Evolutionary conservation across 2,797 vertebrate genomes (phyloP).

Genomic region (Sebastes umbrosus): DNA sequence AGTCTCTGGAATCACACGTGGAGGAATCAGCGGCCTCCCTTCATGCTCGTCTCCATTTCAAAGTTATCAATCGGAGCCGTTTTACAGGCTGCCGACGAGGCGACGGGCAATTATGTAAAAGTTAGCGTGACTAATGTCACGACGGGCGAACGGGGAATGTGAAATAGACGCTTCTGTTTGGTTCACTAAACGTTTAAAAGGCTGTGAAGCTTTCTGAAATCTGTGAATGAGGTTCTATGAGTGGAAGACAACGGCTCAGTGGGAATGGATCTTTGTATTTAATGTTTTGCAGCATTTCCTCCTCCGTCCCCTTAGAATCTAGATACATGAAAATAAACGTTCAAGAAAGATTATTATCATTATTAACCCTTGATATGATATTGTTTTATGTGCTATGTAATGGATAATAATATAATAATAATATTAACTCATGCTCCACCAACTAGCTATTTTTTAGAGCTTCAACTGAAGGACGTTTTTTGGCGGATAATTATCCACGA

Average conservation of each 20-base stretch:
- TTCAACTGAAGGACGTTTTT: too few relatives aligned
- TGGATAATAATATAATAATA: too few relatives aligned
- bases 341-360: not conserved
- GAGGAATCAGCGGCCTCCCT: conserved; percentile 1
- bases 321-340: not conserved
- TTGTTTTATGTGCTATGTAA: too few relatives aligned
- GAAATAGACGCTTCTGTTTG: not conserved
- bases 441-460: too few relatives aligned
- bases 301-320: not conserved
- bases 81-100: conserved; percentile 13
- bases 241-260: not conserved
- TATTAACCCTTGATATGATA: not conserved
- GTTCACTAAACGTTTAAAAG: not conserved
- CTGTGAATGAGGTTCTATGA: not conserved
- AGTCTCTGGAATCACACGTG: not conserved
- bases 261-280: too few relatives aligned
- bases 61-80: conserved; percentile 11
- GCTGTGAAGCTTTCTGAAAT: not conserved
- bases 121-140: conserved; percentile 21
- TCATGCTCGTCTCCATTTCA: conserved; percentile 26
- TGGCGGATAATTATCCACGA: too few relatives aligned
- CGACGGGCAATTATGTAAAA: conserved; percentile 23
- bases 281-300: not conserved
- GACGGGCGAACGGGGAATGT: not conserved
- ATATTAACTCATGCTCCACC: too few relatives aligned